phyloP scores from a whole-genome alignment of 2,113 vertebrate species.

The Paratilapia polleni region DNA sequence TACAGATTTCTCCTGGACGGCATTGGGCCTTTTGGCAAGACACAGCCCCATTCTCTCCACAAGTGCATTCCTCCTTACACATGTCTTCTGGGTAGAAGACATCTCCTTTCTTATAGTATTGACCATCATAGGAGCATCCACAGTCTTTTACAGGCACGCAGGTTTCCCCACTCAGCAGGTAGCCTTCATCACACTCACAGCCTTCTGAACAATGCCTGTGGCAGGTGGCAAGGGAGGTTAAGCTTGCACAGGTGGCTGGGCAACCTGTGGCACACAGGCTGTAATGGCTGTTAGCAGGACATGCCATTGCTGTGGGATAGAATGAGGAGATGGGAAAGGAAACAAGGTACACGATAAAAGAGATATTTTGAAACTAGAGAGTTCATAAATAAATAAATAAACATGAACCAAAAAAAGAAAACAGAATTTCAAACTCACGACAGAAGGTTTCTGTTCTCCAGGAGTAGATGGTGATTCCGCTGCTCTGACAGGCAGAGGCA shows the following conservation, averaged over 20 bases:
- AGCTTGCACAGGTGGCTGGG: constrained; percentile 74
- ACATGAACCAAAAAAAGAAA: neutral
- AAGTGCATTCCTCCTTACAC: constrained; percentile 73
- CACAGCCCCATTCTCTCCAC: constrained; percentile 65
- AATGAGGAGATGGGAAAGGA: neutral
- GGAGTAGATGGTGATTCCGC: constrained; percentile 50
- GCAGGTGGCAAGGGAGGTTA: constrained; percentile 53
- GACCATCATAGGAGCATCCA: constrained; percentile 80
- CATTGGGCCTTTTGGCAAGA: constrained; percentile 66
- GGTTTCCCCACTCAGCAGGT: constrained; percentile 70
- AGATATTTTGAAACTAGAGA: neutral
- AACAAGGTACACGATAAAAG: neutral
- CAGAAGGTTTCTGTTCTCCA: constrained; percentile 74
- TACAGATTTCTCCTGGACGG: constrained; percentile 65
- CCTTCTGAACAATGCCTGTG: constrained; percentile 69
- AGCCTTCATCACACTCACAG: constrained; percentile 83
- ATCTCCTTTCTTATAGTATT: constrained; percentile 76
- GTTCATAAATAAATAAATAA: neutral
- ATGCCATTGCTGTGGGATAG: constrained; percentile 72
- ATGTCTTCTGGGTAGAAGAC: constrained; percentile 63
- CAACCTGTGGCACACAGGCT: constrained; percentile 72
- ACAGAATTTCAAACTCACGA: constrained; percentile 63
- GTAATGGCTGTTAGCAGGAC: constrained; percentile 84
- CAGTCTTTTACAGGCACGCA: constrained; percentile 81
- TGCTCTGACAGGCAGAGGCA: constrained; percentile 67